Evolutionary conservation across 2,797 vertebrate genomes (phyloP).

Genomic region (Acestrorhynchus altus): DNA sequence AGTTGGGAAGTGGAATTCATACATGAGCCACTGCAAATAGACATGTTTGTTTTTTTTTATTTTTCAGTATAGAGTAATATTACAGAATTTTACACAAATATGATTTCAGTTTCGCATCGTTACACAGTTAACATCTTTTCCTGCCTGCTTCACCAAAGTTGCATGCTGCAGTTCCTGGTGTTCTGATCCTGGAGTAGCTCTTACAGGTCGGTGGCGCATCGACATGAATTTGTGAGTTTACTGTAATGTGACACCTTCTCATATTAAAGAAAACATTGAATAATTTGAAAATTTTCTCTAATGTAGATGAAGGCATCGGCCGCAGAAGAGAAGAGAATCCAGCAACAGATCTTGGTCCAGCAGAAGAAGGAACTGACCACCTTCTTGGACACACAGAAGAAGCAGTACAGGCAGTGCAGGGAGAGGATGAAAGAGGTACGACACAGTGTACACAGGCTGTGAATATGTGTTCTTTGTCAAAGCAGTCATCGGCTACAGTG

Average conservation of each 20-base stretch:
- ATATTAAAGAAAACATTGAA: background rate
- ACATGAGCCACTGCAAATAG: no score
- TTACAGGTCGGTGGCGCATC: no score
- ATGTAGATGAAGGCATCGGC: conserved; percentile 89
- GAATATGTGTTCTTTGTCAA: background rate
- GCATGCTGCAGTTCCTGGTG: no score
- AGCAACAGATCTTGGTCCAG: conserved; percentile 98
- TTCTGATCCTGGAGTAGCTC: no score
- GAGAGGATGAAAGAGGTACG: conserved; percentile 98
- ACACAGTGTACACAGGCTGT: background rate
- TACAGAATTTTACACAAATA: no score
- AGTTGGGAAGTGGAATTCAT: no score
- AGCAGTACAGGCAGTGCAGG: conserved; percentile 99
- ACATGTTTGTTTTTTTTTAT: no score
- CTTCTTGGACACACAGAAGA: conserved; percentile 99
- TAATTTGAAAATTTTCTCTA: conserved; percentile 12
- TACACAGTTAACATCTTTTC: no score
- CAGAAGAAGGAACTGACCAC: conserved; percentile 99
- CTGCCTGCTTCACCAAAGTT: no score
- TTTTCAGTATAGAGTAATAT: no score
- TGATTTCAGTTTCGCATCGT: no score
- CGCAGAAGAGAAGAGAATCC: conserved; percentile 97
- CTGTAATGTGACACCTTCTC: background rate
- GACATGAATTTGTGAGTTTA: no score
- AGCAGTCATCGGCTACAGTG: background rate